Conservation (phyloP, 2,888 invertebrate species). For the Mythimna pallens region DNA sequence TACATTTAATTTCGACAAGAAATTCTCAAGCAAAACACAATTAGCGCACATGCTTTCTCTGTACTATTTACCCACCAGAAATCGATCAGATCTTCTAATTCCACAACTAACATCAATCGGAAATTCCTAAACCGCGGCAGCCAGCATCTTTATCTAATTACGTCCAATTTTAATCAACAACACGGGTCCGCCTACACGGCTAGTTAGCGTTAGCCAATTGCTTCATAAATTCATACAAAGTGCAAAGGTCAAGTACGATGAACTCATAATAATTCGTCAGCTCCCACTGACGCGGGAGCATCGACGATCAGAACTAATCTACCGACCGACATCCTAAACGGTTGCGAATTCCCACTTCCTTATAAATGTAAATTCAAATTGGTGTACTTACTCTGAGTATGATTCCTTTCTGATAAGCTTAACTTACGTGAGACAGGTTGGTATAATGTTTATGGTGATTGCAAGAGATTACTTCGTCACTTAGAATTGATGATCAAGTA, state of each 20-base stretch:
- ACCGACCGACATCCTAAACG: slow-evolving; percentile 58
- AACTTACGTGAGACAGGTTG: slow-evolving; percentile 4
- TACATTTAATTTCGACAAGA: too few species aligned
- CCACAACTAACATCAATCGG: slow-evolving; percentile 18
- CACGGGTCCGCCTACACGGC: slow-evolving; percentile 64
- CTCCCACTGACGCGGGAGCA: slow-evolving; percentile 52
- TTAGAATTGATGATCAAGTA: background rate
- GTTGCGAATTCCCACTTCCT: slow-evolving; percentile 64
- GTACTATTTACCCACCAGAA: background rate
- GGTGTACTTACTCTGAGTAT: slow-evolving; percentile 28
- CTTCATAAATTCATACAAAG: slow-evolving; percentile 74
- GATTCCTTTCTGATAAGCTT: slow-evolving; percentile 14
- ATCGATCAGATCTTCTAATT: background rate
- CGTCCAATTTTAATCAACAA: slow-evolving; percentile 68
- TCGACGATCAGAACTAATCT: slow-evolving; percentile 59
- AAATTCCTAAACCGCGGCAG: slow-evolving; percentile 55
- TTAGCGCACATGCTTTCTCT: too few species aligned
- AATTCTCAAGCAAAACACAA: too few species aligned
- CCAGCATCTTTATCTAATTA: slow-evolving; percentile 63
- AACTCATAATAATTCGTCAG: slow-evolving; percentile 79
- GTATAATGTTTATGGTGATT: slow-evolving; percentile 13
- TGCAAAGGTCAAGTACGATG: slow-evolving; percentile 84
- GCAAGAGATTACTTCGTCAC: background rate
- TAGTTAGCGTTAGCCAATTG: slow-evolving; percentile 66
- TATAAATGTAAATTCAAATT: slow-evolving; percentile 45